Evolutionary conservation across 53 echinoderm and acorn worm species (phyloP).

Genomic region (Hippasteria phrygiana): DNA sequence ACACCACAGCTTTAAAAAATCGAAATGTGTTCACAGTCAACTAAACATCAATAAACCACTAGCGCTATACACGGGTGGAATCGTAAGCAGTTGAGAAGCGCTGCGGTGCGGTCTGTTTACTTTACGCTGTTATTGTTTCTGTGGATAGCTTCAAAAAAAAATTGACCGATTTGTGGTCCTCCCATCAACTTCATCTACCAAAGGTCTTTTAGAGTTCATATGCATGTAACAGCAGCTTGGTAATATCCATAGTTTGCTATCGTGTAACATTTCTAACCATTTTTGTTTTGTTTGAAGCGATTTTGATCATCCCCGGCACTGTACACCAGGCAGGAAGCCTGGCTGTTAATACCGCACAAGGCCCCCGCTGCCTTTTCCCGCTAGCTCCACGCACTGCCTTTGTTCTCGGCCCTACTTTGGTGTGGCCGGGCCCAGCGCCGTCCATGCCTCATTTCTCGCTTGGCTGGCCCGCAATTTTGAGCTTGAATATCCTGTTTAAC

Average conservation of each 20-base stretch:
- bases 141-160: slow-evolving; percentile 5
- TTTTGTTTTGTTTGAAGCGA: neutral
- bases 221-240: neutral
- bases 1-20: neutral
- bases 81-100: neutral
- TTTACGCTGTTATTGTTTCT: slow-evolving; percentile 24
- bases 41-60: slow-evolving; percentile 50
- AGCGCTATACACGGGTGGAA: neutral
- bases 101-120: slow-evolving; percentile 24
- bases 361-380: slow-evolving; percentile 47
- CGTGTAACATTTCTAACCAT: neutral
- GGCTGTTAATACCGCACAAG: slow-evolving; percentile 27
- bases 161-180: neutral
- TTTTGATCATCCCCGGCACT: neutral
- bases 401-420: slow-evolving; percentile 35
- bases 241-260: neutral
- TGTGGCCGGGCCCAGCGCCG: slow-evolving; percentile 39
- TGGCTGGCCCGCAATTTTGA: slow-evolving; percentile 70
- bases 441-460: slow-evolving; percentile 72
- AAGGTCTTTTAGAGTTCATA: slow-evolving; percentile 43
- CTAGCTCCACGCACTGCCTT: slow-evolving; percentile 43
- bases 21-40: slow-evolving; percentile 18
- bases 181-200: neutral
- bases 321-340: slow-evolving; percentile 9
- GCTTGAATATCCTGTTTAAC: slow-evolving; percentile 79